Conservation (phyloP, 2,888 invertebrate genomes). For the Perdita meconis region DNA sequence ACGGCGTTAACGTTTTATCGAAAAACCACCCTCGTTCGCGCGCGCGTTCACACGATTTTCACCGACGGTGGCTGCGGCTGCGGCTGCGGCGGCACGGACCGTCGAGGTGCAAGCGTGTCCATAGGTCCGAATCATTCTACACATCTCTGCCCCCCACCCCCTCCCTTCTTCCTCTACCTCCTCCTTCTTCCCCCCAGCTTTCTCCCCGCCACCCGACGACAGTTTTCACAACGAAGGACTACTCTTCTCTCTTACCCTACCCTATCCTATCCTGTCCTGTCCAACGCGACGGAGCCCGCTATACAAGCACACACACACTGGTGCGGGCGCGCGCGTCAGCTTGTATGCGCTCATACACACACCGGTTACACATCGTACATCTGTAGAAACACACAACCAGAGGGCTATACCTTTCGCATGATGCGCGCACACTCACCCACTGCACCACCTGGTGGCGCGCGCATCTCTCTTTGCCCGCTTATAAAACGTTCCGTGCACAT, state of each 20-base stretch:
- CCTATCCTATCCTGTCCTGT: constrained; percentile 57
- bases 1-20: constrained; percentile 60
- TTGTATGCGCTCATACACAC: constrained; percentile 21
- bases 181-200: constrained; percentile 14
- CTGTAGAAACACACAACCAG: constrained; percentile 53
- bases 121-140: constrained; percentile 77
- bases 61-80: constrained; percentile 70
- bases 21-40: constrained; percentile 71
- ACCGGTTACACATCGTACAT: constrained; percentile 58
- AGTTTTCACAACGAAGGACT: constrained; percentile 53
- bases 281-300: constrained; percentile 44
- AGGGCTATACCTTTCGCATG: constrained; percentile 41
- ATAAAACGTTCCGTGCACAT: constrained; percentile 35
- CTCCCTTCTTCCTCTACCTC: neutral
- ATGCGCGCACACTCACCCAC: constrained; percentile 64
- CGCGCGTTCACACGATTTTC: constrained; percentile 75
- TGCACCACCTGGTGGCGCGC: constrained; percentile 73
- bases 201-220: neutral
- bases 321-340: neutral
- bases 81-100: constrained; percentile 74
- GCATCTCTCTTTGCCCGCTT: constrained; percentile 65
- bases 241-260: constrained; percentile 65
- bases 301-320: neutral
- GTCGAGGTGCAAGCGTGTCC: constrained; percentile 80
- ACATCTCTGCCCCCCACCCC: constrained; percentile 46